A percentile compares a stretch with the other conserved stretches of the same genome.
Evolutionary conservation across 2,888 invertebrate species (phyloP).

Genomic region (Schizaphis graminum): DNA sequence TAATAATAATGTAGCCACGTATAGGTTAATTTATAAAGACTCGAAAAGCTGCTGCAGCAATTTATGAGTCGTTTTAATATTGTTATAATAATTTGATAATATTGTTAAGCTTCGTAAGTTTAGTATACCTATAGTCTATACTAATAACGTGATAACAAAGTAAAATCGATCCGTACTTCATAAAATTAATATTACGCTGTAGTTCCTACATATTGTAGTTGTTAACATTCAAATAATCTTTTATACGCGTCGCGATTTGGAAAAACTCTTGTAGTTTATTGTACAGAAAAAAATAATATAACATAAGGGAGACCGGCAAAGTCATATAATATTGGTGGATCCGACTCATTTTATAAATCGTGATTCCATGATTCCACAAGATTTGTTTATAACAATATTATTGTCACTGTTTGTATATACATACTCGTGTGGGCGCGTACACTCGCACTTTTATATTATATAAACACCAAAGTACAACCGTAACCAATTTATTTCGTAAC

Average conservation of each 20-base stretch:
- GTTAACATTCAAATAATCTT: background rate
- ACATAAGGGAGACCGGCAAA: background rate
- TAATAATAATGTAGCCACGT: background rate
- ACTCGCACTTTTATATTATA: background rate
- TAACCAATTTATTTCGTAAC: conserved; percentile 40
- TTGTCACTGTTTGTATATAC: background rate
- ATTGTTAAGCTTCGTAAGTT: background rate
- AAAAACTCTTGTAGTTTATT: background rate
- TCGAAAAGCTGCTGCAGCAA: background rate
- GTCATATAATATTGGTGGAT: background rate
- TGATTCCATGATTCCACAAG: background rate
- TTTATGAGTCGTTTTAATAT: background rate
- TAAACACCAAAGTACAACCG: conserved; percentile 21
- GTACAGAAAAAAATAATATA: background rate
- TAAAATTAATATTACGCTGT: background rate
- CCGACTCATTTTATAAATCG: background rate
- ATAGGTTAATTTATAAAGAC: background rate
- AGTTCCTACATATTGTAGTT: background rate
- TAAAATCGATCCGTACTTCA: background rate
- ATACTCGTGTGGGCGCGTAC: background rate
- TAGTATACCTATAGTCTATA: background rate
- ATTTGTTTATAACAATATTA: conserved; percentile 17
- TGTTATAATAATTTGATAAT: background rate
- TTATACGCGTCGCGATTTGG: background rate
- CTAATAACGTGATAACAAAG: background rate